Evolutionary conservation across 2,888 invertebrate genomes (phyloP), one percentile per base, ranked within the genome.

Genomic region (Frankliniella intonsa): DNA sequence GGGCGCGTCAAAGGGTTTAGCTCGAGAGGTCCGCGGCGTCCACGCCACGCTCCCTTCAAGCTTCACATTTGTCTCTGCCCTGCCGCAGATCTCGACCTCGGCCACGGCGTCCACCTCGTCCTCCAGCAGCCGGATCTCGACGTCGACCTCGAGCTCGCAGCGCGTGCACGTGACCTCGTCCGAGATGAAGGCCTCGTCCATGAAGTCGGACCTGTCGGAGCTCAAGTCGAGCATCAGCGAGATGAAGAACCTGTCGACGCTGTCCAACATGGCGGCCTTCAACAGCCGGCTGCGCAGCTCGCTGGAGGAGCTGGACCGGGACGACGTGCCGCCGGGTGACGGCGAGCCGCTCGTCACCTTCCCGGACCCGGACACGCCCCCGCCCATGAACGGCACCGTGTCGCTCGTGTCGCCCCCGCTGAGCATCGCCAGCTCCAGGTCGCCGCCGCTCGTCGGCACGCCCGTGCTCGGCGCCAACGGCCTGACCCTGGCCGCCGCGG

Each of bases 171-270:
- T 90, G 86, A 88, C 91, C 86, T 88, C 88, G 84, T 92, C 93
- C 86, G 94, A 94, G 90, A 92, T 94, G 90, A 94, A 94, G 89
- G 93, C 95, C 84, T 93, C 93, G 87, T 94, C 94, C 83, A 92
- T 95, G 89, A 94, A 95, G 89, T 93, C 93, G 69, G 94, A 94
- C 88, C 90, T 94, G 81, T 91, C 91, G 83, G 93, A 94, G 87
- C 90, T 96, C 84, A 93, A 95, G 88, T 94, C 93, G 87, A 94
- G 94, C 87, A 94, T 96, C 88, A 93, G 94, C 84, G 95, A 95
- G 90, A 95, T 96, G 92, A 95, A 94, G 89, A 95, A 93, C 86
- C 89, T 94, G 62, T 89, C 89, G 12, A 86, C 86, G 0, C 69
- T 87, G 87, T 50, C 69, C 69, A 69, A 69, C 22, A 69, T 69